A percentile compares a stretch with the other conserved stretches of the same genome.
phyloP scores from a whole-genome alignment of 2,888 invertebrate genomes.

The Pammene aurita region DNA sequence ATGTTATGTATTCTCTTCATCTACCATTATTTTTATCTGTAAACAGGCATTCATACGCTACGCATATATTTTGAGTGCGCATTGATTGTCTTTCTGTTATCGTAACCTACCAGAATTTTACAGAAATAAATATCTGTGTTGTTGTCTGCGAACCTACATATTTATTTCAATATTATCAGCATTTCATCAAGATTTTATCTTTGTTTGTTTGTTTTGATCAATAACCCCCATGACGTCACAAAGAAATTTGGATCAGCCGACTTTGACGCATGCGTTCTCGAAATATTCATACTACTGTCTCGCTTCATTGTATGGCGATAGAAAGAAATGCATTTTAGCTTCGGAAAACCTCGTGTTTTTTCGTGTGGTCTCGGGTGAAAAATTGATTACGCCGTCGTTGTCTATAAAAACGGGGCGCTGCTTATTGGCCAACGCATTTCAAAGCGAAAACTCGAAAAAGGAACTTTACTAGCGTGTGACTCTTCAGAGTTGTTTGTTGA shows the following conservation, averaged over 20 bases:
- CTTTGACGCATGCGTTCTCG: constrained; percentile 57
- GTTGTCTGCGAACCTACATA: constrained; percentile 43
- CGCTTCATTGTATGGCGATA: constrained; percentile 40
- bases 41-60: not conserved
- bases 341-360: constrained; percentile 51
- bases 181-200: too few relatives aligned
- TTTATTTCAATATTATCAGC: constrained; percentile 42
- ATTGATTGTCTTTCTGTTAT: not conserved
- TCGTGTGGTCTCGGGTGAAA: constrained; percentile 47
- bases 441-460: constrained; percentile 56
- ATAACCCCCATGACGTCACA: constrained; percentile 54
- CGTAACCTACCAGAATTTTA: constrained; percentile 47
- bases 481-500: constrained; percentile 53
- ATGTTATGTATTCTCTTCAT: too few relatives aligned
- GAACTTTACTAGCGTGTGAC: constrained; percentile 51
- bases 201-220: constrained; percentile 41
- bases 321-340: constrained; percentile 49
- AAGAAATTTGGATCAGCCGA: constrained; percentile 47
- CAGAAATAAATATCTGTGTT: constrained; percentile 44
- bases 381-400: constrained; percentile 46
- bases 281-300: constrained; percentile 49
- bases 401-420: constrained; percentile 55
- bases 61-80: not conserved
- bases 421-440: constrained; percentile 51
- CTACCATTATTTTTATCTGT: too few relatives aligned